These are phyloP conservation scores for Orthosia incerta DNA, from an alignment of 2,888 invertebrate genomes.

Conservation along the genomic window DNA sequence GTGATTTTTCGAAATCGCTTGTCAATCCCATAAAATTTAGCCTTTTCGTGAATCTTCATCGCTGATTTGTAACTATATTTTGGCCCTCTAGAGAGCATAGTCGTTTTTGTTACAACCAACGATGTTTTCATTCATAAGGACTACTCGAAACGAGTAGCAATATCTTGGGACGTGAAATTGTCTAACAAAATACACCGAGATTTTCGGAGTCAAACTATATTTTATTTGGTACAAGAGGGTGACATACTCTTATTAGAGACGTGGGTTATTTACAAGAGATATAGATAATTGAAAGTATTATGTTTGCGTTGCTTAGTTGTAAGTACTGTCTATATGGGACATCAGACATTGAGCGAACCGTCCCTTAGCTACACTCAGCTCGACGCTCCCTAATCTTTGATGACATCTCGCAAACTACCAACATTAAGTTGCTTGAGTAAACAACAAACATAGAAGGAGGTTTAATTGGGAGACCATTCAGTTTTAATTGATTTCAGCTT, in stretches of 20 bases:
- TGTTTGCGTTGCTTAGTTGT: slow-evolving; percentile 11
- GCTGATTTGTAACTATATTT: too few species aligned
- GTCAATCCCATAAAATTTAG: too few species aligned
- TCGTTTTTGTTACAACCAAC: not conserved
- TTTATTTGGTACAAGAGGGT: slow-evolving; percentile 12
- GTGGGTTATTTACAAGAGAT: not conserved
- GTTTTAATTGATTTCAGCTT: slow-evolving; percentile 34
- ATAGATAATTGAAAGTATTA: slow-evolving; percentile 20
- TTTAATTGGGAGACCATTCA: not conserved
- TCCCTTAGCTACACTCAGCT: not conserved
- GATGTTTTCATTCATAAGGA: not conserved
- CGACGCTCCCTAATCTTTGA: slow-evolving; percentile 20
- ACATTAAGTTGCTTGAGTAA: not conserved
- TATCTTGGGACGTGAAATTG: slow-evolving; percentile 6
- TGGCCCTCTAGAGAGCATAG: too few species aligned
- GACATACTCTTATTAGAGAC: not conserved
- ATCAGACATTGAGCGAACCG: slow-evolving; percentile 14
- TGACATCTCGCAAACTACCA: slow-evolving; percentile 30
- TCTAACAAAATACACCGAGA: too few species aligned
- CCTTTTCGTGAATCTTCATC: too few species aligned
- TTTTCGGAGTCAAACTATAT: slow-evolving; percentile 18
- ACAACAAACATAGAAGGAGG: not conserved
- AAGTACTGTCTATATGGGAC: slow-evolving; percentile 1
- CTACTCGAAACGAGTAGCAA: not conserved
- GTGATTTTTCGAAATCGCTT: too few species aligned